phyloP scores from a whole-genome alignment of 2,888 invertebrate species.

The Azorinus chamasolen region DNA sequence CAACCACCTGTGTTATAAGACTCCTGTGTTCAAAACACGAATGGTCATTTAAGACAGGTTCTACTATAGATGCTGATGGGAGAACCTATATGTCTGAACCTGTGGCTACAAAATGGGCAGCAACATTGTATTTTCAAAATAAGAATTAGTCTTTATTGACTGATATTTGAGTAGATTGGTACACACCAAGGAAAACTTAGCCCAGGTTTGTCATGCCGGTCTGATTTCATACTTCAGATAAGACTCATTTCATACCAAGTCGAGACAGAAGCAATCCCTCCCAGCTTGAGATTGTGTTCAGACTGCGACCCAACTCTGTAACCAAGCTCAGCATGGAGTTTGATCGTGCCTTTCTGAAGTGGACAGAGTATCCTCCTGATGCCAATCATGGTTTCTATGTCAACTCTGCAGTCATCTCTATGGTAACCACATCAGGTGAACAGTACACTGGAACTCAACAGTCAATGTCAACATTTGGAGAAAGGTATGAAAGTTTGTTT shows the following conservation, averaged over 20 bases:
- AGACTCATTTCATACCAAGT: constrained; percentile 89
- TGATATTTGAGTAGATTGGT: no score
- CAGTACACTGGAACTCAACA: constrained; percentile 92
- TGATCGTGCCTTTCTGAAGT: constrained; percentile 98
- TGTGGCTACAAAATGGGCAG: no score
- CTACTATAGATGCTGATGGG: no score
- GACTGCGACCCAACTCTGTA: constrained; percentile 92
- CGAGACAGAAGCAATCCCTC: constrained; percentile 94
- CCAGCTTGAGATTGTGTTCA: constrained; percentile 93
- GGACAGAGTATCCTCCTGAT: constrained; percentile 99
- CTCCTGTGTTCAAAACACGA: no score
- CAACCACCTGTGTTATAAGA: no score
- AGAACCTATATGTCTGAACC: no score
- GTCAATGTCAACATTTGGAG: constrained; percentile 90
- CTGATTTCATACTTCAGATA: constrained; percentile 69
- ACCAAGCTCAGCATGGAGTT: constrained; percentile 95
- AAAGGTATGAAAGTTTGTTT: constrained; percentile 49
- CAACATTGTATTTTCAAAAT: no score
- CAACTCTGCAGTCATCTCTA: constrained; percentile 94
- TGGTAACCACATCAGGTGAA: constrained; percentile 91
- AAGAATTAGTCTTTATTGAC: no score
- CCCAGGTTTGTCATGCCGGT: background rate
- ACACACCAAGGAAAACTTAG: no score
- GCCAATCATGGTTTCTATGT: constrained; percentile 99
- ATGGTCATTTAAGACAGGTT: no score